phyloP scores from a whole-genome alignment of 1,140 invertebrate species.

The Rhizoglyphus robini region DNA sequence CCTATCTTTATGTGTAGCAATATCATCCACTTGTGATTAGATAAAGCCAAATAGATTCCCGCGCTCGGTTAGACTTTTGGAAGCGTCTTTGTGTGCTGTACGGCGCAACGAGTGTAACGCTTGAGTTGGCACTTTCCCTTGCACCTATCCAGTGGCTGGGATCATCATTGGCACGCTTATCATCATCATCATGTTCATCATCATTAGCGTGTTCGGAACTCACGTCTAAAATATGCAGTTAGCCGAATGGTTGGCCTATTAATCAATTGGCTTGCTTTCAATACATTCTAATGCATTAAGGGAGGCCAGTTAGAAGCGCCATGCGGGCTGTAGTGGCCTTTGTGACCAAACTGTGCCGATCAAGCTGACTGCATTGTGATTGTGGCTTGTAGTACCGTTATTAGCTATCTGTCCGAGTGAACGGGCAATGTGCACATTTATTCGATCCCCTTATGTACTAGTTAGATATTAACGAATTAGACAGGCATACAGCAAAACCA shows the following conservation, averaged over 20 bases:
- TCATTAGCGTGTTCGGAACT: neutral
- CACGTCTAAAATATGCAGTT: neutral
- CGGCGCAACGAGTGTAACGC: too few relatives aligned
- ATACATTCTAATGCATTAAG: conserved; percentile 1
- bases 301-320: neutral
- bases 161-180: neutral
- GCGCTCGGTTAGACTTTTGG: too few relatives aligned
- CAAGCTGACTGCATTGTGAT: too few relatives aligned
- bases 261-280: conserved; percentile 1
- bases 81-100: too few relatives aligned
- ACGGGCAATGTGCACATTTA: too few relatives aligned
- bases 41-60: neutral
- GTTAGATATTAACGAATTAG: conserved; percentile 2
- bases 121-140: too few relatives aligned
- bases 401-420: too few relatives aligned
- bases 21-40: neutral
- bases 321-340: neutral
- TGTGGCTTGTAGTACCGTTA: too few relatives aligned
- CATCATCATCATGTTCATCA: conserved; percentile 2
- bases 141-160: too few relatives aligned
- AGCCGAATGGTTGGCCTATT: neutral
- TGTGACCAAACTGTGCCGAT: neutral
- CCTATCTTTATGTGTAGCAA: conserved; percentile 3
- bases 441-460: neutral
- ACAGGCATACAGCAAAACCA: too few relatives aligned